Conservation (phyloP, 1,140 invertebrate species). For the Macrostomum lignano region DNA sequence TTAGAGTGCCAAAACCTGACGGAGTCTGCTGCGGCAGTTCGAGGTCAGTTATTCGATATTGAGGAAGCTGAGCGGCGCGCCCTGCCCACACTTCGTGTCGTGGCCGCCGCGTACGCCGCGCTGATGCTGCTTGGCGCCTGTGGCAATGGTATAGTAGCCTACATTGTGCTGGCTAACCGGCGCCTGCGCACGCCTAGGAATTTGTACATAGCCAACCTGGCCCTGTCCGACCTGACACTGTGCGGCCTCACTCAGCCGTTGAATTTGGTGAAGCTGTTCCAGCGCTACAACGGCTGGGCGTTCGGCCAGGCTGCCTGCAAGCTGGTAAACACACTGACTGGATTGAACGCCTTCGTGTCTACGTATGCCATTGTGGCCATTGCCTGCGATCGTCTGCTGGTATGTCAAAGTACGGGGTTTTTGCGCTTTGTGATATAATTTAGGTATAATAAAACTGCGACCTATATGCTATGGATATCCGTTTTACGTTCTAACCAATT, state of each 20-base stretch:
- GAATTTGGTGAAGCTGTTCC: constrained; percentile 13
- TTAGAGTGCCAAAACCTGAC: too few relatives aligned
- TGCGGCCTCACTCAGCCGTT: constrained; percentile 17
- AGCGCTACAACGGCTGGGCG: constrained; percentile 13
- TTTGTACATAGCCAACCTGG: constrained; percentile 25
- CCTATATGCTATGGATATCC: too few relatives aligned
- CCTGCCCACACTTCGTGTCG: too few relatives aligned
- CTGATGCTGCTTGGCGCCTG: constrained; percentile 23
- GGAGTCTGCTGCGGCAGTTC: too few relatives aligned
- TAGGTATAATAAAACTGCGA: too few relatives aligned
- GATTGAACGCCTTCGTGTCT: constrained; percentile 24
- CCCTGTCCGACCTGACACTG: constrained; percentile 22
- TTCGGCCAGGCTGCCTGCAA: constrained; percentile 20
- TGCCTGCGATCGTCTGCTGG: constrained; percentile 22
- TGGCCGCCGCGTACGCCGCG: too few relatives aligned
- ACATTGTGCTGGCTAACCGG: constrained; percentile 18
- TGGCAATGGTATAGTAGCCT: constrained; percentile 24
- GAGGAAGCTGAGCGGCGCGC: too few relatives aligned
- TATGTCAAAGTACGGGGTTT: too few relatives aligned
- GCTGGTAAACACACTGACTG: constrained; percentile 19
- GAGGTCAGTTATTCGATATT: too few relatives aligned
- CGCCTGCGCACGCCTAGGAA: constrained; percentile 20
- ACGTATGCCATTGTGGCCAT: constrained; percentile 25
- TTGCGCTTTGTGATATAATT: too few relatives aligned
- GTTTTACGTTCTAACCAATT: too few relatives aligned